Conservation (phyloP, 35 echinoderm and acorn worm species). For the Stichopus chloronotus region DNA sequence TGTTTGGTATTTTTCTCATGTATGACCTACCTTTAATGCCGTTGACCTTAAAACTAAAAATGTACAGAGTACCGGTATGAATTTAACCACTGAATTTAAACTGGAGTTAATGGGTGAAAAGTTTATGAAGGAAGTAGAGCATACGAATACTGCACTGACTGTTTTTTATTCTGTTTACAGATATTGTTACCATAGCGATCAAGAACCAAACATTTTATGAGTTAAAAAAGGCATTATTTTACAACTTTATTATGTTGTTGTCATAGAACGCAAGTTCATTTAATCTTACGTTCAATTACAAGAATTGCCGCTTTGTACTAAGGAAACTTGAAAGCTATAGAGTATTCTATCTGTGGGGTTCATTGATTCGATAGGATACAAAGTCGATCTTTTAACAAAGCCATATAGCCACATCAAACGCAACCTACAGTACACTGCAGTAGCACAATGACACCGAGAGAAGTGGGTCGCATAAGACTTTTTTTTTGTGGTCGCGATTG, state of each 20-base stretch:
- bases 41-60: too few species aligned
- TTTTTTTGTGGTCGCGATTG: background rate
- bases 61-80: too few species aligned
- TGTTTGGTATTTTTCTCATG: too few species aligned
- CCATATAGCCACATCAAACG: background rate
- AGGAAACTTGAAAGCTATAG: too few species aligned
- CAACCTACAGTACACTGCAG: background rate
- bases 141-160: background rate
- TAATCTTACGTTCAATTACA: too few species aligned
- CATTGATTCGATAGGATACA: background rate
- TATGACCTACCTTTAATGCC: too few species aligned
- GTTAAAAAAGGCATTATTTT: background rate
- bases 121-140: too few species aligned
- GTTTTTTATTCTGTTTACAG: background rate
- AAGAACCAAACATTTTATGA: background rate
- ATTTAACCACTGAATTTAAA: too few species aligned
- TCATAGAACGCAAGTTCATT: too few species aligned
- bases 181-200: background rate
- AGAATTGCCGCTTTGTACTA: too few species aligned
- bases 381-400: background rate
- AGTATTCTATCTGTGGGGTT: too few species aligned
- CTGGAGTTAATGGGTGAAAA: too few species aligned
- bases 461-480: background rate
- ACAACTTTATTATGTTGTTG: background rate
- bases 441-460: background rate